These are phyloP conservation scores for Bellardia bayeri DNA, from an alignment of 2,888 invertebrate genomes.

Conservation along the genomic window DNA sequence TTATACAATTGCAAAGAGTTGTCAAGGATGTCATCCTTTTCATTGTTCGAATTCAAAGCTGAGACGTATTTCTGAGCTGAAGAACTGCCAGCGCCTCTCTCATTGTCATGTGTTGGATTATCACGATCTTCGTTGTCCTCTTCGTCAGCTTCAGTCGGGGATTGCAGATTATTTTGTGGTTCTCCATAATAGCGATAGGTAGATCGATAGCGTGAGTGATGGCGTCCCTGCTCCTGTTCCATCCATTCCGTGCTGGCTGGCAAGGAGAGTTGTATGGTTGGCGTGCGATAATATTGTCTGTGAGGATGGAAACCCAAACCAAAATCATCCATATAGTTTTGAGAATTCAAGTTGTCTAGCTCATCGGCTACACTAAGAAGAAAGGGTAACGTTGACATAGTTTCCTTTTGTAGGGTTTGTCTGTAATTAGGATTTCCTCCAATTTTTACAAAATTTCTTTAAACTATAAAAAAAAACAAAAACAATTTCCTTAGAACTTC, in stretches of 20 bases:
- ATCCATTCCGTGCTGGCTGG: slow-evolving; percentile 83
- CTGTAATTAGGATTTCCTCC: slow-evolving; percentile 68
- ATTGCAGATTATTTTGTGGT: slow-evolving; percentile 79
- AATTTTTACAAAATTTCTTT: slow-evolving; percentile 67
- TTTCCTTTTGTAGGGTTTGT: slow-evolving; percentile 73
- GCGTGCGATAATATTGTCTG: slow-evolving; percentile 83
- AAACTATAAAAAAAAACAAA: slow-evolving; percentile 26
- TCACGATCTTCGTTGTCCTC: slow-evolving; percentile 73
- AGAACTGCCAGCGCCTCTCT: slow-evolving; percentile 44
- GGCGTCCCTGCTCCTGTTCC: slow-evolving; percentile 79
- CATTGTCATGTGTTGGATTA: slow-evolving; percentile 43
- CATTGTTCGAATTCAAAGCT: slow-evolving; percentile 75
- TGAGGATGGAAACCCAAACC: slow-evolving; percentile 84
- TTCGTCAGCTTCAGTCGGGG: slow-evolving; percentile 75
- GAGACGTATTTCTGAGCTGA: slow-evolving; percentile 71
- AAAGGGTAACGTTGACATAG: slow-evolving; percentile 83
- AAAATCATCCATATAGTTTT: slow-evolving; percentile 83
- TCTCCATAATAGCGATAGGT: slow-evolving; percentile 80
- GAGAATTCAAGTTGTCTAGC: slow-evolving; percentile 83
- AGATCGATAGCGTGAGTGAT: slow-evolving; percentile 77
- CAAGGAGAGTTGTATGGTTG: slow-evolving; percentile 82
- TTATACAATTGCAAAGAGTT: slow-evolving; percentile 83
- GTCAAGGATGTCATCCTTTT: slow-evolving; percentile 81
- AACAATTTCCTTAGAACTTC: slow-evolving; percentile 23
- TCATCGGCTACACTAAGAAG: slow-evolving; percentile 83